Conservation (phyloP, 2,888 invertebrate genomes). For the Pseudanteris insignis region DNA sequence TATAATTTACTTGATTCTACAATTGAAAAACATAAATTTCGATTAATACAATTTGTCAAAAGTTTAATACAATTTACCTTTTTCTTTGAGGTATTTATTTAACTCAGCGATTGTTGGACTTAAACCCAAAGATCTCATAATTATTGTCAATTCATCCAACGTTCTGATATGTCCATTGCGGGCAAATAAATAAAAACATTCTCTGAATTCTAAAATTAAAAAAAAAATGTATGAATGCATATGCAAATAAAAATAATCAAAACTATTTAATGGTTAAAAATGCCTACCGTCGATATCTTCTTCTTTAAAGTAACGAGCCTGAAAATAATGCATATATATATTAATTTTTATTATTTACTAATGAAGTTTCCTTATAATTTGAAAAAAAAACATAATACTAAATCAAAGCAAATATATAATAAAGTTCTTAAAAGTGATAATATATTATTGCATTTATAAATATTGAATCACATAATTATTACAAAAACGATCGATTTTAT, state of each 20-base stretch:
- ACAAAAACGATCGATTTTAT: too few relatives aligned
- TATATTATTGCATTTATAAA: too few relatives aligned
- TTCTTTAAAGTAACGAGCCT: slow-evolving; percentile 95
- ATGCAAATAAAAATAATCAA: not conserved
- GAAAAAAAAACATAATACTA: too few relatives aligned
- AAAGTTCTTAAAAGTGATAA: too few relatives aligned
- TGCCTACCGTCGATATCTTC: slow-evolving; percentile 91
- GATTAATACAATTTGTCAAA: not conserved
- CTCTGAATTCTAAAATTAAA: slow-evolving; percentile 14
- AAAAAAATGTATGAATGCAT: too few relatives aligned
- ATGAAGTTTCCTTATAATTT: too few relatives aligned
- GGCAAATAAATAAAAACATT: slow-evolving; percentile 86
- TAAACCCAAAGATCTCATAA: slow-evolving; percentile 93
- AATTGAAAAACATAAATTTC: not conserved
- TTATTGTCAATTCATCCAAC: slow-evolving; percentile 88
- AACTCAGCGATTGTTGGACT: slow-evolving; percentile 94
- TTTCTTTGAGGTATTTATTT: slow-evolving; percentile 81
- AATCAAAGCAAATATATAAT: too few relatives aligned
- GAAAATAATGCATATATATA: slow-evolving; percentile 52
- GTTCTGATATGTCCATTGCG: slow-evolving; percentile 88
- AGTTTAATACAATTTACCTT: too few relatives aligned
- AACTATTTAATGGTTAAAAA: not conserved
- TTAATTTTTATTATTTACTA: slow-evolving; percentile 1
- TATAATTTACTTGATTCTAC: too few relatives aligned
- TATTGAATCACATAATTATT: too few relatives aligned